Evolutionary conservation across 2,797 vertebrate genomes (phyloP).

Genomic region (Manis javanica): DNA sequence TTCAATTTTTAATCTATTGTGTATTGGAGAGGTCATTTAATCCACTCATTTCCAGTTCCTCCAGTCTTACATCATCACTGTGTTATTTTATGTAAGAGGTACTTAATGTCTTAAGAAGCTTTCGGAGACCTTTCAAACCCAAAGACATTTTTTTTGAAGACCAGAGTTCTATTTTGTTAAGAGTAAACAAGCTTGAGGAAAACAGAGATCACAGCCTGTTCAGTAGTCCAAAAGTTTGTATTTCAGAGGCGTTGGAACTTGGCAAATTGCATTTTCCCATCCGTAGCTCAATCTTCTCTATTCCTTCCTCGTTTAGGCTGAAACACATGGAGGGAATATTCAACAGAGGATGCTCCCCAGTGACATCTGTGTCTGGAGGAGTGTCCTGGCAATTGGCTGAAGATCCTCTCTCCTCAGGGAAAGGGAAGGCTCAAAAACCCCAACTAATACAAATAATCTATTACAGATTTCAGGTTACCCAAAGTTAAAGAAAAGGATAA

Average conservation of each 20-base stretch:
- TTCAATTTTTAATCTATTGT: slow-evolving; percentile 76
- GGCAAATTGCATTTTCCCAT: slow-evolving; percentile 40
- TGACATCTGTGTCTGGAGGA: slow-evolving; percentile 70
- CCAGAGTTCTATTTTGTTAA: slow-evolving; percentile 68
- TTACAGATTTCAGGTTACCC: slow-evolving; percentile 74
- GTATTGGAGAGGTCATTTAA: slow-evolving; percentile 81
- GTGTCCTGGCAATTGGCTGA: slow-evolving; percentile 42
- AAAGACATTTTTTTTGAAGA: slow-evolving; percentile 58
- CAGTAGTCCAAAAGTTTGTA: slow-evolving; percentile 52
- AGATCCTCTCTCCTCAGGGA: slow-evolving; percentile 1
- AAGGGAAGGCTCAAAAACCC: slow-evolving; percentile 58
- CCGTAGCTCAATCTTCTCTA: not conserved
- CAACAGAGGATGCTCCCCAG: not conserved
- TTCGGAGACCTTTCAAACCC: slow-evolving; percentile 72
- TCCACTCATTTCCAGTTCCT: slow-evolving; percentile 64
- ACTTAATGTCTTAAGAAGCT: slow-evolving; percentile 79
- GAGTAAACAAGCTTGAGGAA: slow-evolving; percentile 67
- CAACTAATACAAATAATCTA: slow-evolving; percentile 73
- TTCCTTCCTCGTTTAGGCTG: not conserved
- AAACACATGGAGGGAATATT: slow-evolving; percentile 39
- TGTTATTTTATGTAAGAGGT: slow-evolving; percentile 76
- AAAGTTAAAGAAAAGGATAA: slow-evolving; percentile 67
- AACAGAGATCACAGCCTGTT: slow-evolving; percentile 45
- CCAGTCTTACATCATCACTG: slow-evolving; percentile 65
- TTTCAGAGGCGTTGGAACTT: slow-evolving; percentile 64